These are phyloP conservation scores for Aquatica leii DNA, from an alignment of 2,888 invertebrate species.

Conservation along the genomic window DNA sequence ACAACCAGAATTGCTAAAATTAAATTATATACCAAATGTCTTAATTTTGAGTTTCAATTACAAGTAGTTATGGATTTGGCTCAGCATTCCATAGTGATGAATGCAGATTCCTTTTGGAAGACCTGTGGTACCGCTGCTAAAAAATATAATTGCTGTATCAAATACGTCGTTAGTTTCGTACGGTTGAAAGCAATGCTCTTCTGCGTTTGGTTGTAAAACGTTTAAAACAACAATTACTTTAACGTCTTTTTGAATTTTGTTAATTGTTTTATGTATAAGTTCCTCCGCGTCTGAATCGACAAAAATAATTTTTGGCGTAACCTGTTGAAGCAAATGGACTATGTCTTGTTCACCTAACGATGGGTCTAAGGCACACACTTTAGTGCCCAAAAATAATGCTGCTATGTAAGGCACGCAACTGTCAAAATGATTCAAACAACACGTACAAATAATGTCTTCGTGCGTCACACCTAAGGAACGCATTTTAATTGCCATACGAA, in stretches of 20 bases:
- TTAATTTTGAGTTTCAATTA: not conserved
- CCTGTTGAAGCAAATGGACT: conserved; percentile 34
- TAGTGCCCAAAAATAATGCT: conserved; percentile 13
- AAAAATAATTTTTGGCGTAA: conserved; percentile 29
- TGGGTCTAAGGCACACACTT: conserved; percentile 15
- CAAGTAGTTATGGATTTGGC: not conserved
- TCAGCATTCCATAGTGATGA: conserved; percentile 36
- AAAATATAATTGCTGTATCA: conserved; percentile 42
- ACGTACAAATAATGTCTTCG: conserved; percentile 18
- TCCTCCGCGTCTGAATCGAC: conserved; percentile 7
- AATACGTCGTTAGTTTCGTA: conserved; percentile 18
- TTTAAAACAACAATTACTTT: conserved; percentile 19
- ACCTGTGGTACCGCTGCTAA: conserved; percentile 48
- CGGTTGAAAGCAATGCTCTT: conserved; percentile 39
- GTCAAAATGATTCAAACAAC: conserved; percentile 16
- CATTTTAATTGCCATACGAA: conserved; percentile 13
- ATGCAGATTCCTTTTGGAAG: conserved; percentile 45
- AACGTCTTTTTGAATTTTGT: not conserved
- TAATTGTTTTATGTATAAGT: conserved; percentile 8
- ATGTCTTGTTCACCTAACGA: conserved; percentile 10
- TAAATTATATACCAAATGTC: not conserved
- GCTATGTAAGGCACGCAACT: conserved; percentile 18
- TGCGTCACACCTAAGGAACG: conserved; percentile 5
- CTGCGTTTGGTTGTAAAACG: conserved; percentile 25
- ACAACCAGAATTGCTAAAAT: too few species aligned